Conservation (phyloP, 2,113 vertebrate species). For the Chloebia gouldiae region DNA sequence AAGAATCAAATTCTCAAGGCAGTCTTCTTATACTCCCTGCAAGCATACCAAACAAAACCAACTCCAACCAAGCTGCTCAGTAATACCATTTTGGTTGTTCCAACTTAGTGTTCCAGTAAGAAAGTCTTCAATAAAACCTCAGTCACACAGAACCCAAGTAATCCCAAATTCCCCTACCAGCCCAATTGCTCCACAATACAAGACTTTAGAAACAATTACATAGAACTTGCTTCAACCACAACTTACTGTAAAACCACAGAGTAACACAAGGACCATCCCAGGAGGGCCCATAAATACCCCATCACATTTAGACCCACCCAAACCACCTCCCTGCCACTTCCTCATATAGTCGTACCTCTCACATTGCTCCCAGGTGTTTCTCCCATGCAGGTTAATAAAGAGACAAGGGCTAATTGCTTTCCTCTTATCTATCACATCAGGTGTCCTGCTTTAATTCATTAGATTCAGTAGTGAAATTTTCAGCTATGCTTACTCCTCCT, state of each 20-base stretch:
- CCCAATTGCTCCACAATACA: rapidly evolving
- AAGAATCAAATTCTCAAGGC: not conserved
- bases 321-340: not conserved
- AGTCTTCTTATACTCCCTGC: not conserved
- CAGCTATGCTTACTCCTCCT: not conserved
- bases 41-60: not conserved
- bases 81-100: not conserved
- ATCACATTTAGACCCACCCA: not conserved
- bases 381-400: not conserved
- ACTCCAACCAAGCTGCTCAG: not conserved
- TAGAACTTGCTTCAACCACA: rapidly evolving
- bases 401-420: not conserved
- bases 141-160: not conserved
- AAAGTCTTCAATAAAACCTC: not conserved
- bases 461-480: not conserved
- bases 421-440: not conserved
- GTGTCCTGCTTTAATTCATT: not conserved
- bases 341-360: rapidly evolving
- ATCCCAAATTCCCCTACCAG: not conserved
- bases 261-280: rapidly evolving
- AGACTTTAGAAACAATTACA: not conserved
- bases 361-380: not conserved
- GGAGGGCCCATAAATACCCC: rapidly evolving
- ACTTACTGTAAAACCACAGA: rapidly evolving
- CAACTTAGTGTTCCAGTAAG: not conserved